phyloP scores from a whole-genome alignment of 2,797 vertebrate genomes.

The Neosilurus hyrtlii region DNA sequence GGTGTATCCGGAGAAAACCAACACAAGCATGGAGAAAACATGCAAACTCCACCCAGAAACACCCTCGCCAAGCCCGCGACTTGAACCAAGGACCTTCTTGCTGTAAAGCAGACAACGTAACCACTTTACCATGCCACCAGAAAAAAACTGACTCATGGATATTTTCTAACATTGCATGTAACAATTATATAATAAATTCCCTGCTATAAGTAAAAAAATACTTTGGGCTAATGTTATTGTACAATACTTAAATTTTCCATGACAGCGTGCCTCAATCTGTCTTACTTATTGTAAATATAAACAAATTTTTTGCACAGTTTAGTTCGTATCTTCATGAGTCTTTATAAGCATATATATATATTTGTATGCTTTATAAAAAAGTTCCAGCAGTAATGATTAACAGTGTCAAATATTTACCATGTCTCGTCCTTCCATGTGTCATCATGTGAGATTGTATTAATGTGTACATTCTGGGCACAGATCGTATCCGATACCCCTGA shows the following conservation, averaged over 20 bases:
- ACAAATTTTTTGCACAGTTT: background rate
- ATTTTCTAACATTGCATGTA: background rate
- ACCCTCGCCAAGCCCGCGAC: too few species aligned
- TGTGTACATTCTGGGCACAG: background rate
- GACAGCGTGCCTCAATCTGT: background rate
- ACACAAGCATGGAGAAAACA: too few species aligned
- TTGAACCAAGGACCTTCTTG: too few species aligned
- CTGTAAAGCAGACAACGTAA: too few species aligned
- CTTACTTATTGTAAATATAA: background rate
- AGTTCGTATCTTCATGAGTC: too few species aligned
- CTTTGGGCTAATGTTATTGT: too few species aligned
- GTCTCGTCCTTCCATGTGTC: background rate
- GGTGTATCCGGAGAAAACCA: too few species aligned
- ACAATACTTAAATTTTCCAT: background rate
- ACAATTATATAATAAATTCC: background rate
- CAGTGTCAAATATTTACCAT: slow-evolving; percentile 7
- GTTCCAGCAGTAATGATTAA: background rate
- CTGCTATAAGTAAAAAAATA: background rate
- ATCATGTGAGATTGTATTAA: background rate
- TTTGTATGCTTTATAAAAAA: background rate
- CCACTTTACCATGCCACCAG: too few species aligned
- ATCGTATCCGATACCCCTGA: background rate
- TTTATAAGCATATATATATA: too few species aligned
- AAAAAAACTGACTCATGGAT: background rate
- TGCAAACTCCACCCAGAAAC: too few species aligned